These are phyloP conservation scores for Dryobotodes eremita DNA, from an alignment of 2,888 invertebrate genomes.

Conservation along the genomic window DNA sequence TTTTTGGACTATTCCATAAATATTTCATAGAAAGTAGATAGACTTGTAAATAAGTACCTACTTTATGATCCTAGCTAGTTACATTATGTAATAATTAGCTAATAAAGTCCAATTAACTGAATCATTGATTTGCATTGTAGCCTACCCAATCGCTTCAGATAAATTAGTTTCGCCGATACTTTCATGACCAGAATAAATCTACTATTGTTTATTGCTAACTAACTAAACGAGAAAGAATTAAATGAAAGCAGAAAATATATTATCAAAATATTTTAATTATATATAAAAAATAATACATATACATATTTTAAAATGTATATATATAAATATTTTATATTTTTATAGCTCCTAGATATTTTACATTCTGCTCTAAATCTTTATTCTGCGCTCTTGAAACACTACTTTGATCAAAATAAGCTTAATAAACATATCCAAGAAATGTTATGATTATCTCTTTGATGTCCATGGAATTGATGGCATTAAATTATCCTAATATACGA, in stretches of 20 bases:
- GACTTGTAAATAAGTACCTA: slow-evolving; percentile 42
- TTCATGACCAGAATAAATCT: slow-evolving; percentile 28
- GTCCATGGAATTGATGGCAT: slow-evolving; percentile 4
- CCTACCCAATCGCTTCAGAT: slow-evolving; percentile 14
- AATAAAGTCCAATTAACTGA: slow-evolving; percentile 51
- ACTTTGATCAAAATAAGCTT: slow-evolving; percentile 23
- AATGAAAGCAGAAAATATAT: slow-evolving; percentile 8
- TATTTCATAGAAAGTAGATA: slow-evolving; percentile 22
- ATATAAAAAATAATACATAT: too few relatives aligned
- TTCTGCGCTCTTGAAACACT: background rate
- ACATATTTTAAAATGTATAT: too few relatives aligned
- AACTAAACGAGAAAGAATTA: slow-evolving; percentile 13
- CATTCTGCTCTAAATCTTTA: slow-evolving; percentile 26
- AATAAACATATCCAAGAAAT: slow-evolving; percentile 3
- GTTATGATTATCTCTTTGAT: slow-evolving; percentile 15
- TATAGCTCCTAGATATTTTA: slow-evolving; percentile 20
- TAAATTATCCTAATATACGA: slow-evolving; percentile 9
- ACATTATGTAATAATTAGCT: slow-evolving; percentile 41
- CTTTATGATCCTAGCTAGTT: slow-evolving; percentile 15
- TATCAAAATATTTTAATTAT: slow-evolving; percentile 21
- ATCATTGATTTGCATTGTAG: slow-evolving; percentile 45
- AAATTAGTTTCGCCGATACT: slow-evolving; percentile 28
- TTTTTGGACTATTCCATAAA: slow-evolving; percentile 17
- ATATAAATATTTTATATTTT: too few relatives aligned
- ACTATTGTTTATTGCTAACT: slow-evolving; percentile 3